Conservation (phyloP, 2,888 invertebrate genomes). For the Drosophila prolongata region DNA sequence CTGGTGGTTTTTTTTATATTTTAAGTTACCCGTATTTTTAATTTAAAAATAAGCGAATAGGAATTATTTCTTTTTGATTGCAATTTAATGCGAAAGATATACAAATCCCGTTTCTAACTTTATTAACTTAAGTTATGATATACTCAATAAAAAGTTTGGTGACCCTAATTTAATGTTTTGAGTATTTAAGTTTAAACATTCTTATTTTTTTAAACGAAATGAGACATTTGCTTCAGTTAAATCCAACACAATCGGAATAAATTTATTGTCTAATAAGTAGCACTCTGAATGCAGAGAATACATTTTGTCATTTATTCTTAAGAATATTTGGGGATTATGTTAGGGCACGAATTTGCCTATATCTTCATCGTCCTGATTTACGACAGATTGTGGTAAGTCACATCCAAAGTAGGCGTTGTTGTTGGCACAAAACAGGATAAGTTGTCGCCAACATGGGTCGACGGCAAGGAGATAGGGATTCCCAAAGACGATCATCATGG, state of each 20-base stretch:
- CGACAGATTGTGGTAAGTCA: conserved; percentile 84
- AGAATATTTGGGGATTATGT: neutral
- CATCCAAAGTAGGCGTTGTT: conserved; percentile 90
- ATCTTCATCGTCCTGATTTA: neutral
- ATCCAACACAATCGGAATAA: neutral
- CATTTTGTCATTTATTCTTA: neutral
- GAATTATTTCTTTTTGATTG: too few species aligned
- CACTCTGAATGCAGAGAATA: neutral
- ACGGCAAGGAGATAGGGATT: conserved; percentile 90
- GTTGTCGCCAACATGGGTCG: conserved; percentile 89
- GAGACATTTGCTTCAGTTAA: neutral
- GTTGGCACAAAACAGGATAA: conserved; percentile 87
- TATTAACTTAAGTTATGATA: too few species aligned
- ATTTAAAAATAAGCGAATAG: too few species aligned
- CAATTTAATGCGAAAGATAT: too few species aligned
- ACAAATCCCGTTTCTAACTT: too few species aligned
- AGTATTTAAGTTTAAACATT: too few species aligned
- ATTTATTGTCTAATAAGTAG: neutral
- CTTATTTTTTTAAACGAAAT: too few species aligned
- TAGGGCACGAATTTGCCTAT: conserved; percentile 8
- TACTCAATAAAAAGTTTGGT: too few species aligned
- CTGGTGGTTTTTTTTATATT: too few species aligned
- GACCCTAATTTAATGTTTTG: too few species aligned
- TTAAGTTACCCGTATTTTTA: too few species aligned
- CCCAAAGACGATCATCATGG: conserved; percentile 92